Conservation (phyloP, 2,113 vertebrate genomes). For the Origma solitaria region DNA sequence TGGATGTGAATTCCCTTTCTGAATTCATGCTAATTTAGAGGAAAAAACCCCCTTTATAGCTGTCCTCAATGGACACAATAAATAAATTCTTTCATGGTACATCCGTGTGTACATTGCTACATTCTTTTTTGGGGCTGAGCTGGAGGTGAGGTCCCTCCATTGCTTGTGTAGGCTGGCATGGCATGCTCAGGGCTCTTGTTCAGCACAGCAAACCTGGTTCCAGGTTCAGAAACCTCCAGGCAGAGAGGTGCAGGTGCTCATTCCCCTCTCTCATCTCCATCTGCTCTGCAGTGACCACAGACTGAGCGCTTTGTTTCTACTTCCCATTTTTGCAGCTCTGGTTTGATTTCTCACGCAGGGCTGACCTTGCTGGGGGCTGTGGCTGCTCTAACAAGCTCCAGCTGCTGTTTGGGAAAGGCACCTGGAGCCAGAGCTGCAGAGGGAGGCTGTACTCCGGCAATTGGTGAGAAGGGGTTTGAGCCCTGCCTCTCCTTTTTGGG, state of each 20-base stretch:
- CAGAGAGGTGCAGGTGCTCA: not conserved
- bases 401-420: not conserved
- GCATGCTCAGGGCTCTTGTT: not conserved
- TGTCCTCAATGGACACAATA: fast-evolving
- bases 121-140: not conserved
- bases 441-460: not conserved
- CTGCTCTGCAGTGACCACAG: not conserved
- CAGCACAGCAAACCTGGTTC: not conserved
- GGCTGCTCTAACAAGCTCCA: not conserved
- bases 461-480: not conserved
- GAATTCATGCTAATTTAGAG: not conserved
- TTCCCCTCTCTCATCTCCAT: not conserved
- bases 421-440: not conserved
- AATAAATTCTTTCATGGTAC: not conserved
- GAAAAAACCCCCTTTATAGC: not conserved
- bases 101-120: not conserved
- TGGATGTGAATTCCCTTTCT: not conserved
- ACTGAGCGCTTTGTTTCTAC: fast-evolving
- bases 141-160: not conserved
- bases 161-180: fast-evolving
- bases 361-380: not conserved
- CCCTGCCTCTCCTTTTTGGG: not conserved
- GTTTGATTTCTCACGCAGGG: not conserved
- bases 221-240: not conserved
- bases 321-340: not conserved